Conservation (phyloP, 2,888 invertebrate genomes). For the Ennomos erosarius region DNA sequence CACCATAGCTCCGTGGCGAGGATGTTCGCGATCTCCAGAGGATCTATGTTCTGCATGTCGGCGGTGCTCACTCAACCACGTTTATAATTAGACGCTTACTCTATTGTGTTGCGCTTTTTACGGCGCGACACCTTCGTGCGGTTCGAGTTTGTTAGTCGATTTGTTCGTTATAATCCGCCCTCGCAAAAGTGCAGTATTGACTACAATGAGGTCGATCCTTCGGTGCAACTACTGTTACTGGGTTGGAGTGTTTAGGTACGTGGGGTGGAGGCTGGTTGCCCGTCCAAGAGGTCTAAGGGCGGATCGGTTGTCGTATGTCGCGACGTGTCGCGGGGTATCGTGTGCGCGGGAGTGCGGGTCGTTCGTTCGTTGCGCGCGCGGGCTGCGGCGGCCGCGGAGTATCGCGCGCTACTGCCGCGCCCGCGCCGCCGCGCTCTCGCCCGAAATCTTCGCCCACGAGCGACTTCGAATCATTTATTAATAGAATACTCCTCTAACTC, state of each 20-base stretch:
- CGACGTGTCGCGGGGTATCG: constrained; percentile 66
- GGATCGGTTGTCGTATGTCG: constrained; percentile 66
- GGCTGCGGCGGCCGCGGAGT: constrained; percentile 83
- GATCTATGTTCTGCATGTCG: constrained; percentile 88
- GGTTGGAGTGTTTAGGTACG: constrained; percentile 33
- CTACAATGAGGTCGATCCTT: constrained; percentile 64
- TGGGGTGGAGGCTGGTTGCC: constrained; percentile 25
- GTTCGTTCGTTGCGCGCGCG: constrained; percentile 85
- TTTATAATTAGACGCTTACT: constrained; percentile 84
- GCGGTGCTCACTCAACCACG: constrained; percentile 73
- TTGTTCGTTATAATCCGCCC: constrained; percentile 83
- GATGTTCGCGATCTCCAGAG: constrained; percentile 93
- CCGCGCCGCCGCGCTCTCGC: constrained; percentile 61
- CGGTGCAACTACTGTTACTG: constrained; percentile 48
- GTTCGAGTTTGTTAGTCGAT: constrained; percentile 83
- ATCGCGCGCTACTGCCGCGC: constrained; percentile 81
- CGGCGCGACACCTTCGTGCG: constrained; percentile 83
- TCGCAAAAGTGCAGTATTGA: constrained; percentile 69
- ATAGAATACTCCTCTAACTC: constrained; percentile 84
- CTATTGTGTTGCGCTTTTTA: constrained; percentile 85
- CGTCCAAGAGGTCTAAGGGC: constrained; percentile 51
- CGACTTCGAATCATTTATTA: constrained; percentile 81
- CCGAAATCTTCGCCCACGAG: constrained; percentile 82
- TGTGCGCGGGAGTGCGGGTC: constrained; percentile 83
- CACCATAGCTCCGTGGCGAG: constrained; percentile 93